A percentile compares a stretch with the other conserved stretches of the same genome.
These are phyloP conservation scores for Pachymerium ferrugineum DNA, from an alignment of 2,888 invertebrate species.

Conservation along the genomic window DNA sequence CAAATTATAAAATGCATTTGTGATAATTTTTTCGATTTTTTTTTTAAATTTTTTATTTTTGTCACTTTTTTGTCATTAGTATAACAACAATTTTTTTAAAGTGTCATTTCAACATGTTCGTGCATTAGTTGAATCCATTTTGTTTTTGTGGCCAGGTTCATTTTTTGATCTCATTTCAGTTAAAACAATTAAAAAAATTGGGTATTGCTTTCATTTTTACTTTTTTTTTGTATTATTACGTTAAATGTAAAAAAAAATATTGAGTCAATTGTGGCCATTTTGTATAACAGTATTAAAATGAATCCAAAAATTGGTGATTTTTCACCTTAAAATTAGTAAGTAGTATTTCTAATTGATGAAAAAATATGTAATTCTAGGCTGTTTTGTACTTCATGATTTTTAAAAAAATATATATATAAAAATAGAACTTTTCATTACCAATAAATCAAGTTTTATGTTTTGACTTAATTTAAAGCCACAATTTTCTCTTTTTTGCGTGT, in stretches of 20 bases:
- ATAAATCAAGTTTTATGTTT: background rate
- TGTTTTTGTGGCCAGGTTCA: background rate
- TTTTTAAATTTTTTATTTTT: background rate
- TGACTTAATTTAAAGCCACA: background rate
- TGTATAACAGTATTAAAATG: background rate
- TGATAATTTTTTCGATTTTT: background rate
- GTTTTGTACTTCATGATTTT: background rate
- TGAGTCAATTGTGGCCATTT: constrained; percentile 13
- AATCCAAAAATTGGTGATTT: background rate
- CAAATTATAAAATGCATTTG: background rate
- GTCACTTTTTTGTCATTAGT: constrained; percentile 13
- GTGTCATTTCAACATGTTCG: background rate
- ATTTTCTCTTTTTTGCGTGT: constrained; percentile 7
- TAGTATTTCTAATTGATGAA: too few species aligned
- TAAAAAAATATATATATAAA: too few species aligned
- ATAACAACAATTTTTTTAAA: background rate
- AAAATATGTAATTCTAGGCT: too few species aligned
- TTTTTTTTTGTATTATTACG: background rate
- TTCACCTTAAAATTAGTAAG: constrained; percentile 4
- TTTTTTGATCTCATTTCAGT: constrained; percentile 8
- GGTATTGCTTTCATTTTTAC: background rate
- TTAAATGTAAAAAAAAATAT: background rate
- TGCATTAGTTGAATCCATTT: background rate
- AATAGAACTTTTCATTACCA: background rate
- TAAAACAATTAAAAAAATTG: background rate